Evolutionary conservation across 2,113 vertebrate genomes (phyloP).

Genomic region (Dipodomys merriami): DNA sequence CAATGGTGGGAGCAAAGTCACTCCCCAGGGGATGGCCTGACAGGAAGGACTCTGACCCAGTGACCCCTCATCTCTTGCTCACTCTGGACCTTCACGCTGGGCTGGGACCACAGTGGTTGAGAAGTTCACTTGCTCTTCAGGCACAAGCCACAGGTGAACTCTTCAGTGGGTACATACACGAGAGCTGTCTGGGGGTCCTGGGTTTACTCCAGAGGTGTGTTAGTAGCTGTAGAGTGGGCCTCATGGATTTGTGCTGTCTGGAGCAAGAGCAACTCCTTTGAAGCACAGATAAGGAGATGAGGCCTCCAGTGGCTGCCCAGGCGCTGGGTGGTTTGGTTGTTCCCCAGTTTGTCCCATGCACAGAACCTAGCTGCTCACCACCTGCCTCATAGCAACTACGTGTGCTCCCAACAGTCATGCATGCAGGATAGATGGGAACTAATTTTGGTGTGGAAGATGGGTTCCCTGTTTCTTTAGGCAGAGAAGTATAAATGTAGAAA

Average conservation of each 20-base stretch:
- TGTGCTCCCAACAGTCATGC: rapidly evolving
- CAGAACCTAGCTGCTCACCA: neutral
- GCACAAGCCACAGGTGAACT: neutral
- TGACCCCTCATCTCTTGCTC: neutral
- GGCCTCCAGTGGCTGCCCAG: neutral
- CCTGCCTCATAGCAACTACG: neutral
- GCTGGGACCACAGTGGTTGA: neutral
- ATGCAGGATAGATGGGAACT: neutral
- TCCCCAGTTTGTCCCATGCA: neutral
- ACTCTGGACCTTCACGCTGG: neutral
- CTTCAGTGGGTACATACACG: neutral
- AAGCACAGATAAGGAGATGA: neutral
- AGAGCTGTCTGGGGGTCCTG: neutral
- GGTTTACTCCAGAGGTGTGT: neutral
- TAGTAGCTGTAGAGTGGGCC: too few species aligned
- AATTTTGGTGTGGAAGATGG: neutral
- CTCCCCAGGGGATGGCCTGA: neutral
- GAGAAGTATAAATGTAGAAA: too few species aligned
- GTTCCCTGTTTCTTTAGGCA: neutral
- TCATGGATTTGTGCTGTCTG: too few species aligned
- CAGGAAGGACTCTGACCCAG: slow-evolving; percentile 19
- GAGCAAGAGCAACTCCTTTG: neutral
- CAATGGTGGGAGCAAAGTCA: neutral
- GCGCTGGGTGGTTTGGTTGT: neutral
- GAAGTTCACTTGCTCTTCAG: neutral